Evolutionary conservation across 2,797 vertebrate genomes (phyloP), one percentile per base, ranked within the genome.

Genomic region (Euthynnus affinis): DNA sequence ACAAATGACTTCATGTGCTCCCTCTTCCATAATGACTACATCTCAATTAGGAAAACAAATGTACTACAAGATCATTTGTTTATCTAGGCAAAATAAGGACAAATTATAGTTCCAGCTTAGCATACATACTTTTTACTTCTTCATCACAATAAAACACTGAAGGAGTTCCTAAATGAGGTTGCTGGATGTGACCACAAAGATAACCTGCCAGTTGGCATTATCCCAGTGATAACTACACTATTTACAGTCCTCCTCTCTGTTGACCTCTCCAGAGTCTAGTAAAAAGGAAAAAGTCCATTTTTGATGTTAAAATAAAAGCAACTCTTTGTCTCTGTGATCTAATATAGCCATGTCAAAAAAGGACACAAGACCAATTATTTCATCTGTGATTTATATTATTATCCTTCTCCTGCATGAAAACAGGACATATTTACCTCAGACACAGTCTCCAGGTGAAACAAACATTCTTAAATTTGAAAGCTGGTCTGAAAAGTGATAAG

Each of bases 21-120:
- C 52, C 60, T 84, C 37, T 44, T 80, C 64, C 51, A 48, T 68
- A 80, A 79, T 63, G 64, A 74, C 60, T 14, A 58, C 62, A 80
- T 40, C 80, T 85, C 62, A 78, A 78, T 87, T 85, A 83, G 65
- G 72, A 52, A 82, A 81, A 84, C 76, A 82, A 89, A 88, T 79
- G 70, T 2, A 53, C 60, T 27, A 48, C 65, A 44, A 78, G 78
- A 78, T 76, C 52, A 80, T 78, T 18, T 76, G 74, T 82, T 85
- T 79, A 84, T 86, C 87, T 74, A 62, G 60, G 70, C 70, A 52
- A 46, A n/a, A 64, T 40, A 18, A 22, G 40, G 51, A 67, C 46
- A 57, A 14, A 85, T 80, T 74, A 20, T 57, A 49, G 27, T 4
- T 80, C 23, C 65, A 80, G 34, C 15, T 61, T 52, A 69, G 27